phyloP scores from a whole-genome alignment of 1,140 invertebrate genomes.

The Pristionchus pacificus region DNA sequence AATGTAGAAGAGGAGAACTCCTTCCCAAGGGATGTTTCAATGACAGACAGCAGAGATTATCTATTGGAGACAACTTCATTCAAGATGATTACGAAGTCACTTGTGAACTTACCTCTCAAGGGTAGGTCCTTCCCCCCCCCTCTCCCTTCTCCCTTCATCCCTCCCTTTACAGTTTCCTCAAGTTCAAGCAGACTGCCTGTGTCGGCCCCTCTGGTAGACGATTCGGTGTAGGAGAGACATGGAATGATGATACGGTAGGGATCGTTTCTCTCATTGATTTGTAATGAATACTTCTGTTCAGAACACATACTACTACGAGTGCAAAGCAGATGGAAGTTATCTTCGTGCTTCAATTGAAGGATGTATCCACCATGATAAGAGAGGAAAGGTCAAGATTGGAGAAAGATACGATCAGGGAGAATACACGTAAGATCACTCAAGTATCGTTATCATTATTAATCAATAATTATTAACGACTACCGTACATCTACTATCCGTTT shows the following conservation, averaged over 20 bases:
- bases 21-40: constrained; percentile 31
- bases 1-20: constrained; percentile 30
- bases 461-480: too few relatives aligned
- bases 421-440: constrained; percentile 33
- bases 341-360: constrained; percentile 31
- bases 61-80: constrained; percentile 24
- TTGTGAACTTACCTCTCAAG: constrained; percentile 9
- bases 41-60: constrained; percentile 17
- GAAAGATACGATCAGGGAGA: constrained; percentile 38
- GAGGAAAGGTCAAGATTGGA: constrained; percentile 29
- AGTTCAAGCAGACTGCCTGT: constrained; percentile 36
- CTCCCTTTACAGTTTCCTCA: constrained; percentile 34
- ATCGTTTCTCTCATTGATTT: neutral
- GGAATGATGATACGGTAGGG: constrained; percentile 34
- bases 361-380: constrained; percentile 37
- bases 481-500: constrained; percentile 12
- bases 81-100: constrained; percentile 33
- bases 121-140: neutral
- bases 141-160: too few relatives aligned
- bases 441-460: neutral
- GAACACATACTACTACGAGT: constrained; percentile 37
- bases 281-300: neutral
- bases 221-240: constrained; percentile 31
- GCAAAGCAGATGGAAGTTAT: constrained; percentile 28
- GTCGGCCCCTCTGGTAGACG: constrained; percentile 22